A percentile compares a stretch with the other conserved stretches of the same genome.
Conservation (phyloP, 2,888 invertebrate genomes). For the Dryobota labecula region DNA sequence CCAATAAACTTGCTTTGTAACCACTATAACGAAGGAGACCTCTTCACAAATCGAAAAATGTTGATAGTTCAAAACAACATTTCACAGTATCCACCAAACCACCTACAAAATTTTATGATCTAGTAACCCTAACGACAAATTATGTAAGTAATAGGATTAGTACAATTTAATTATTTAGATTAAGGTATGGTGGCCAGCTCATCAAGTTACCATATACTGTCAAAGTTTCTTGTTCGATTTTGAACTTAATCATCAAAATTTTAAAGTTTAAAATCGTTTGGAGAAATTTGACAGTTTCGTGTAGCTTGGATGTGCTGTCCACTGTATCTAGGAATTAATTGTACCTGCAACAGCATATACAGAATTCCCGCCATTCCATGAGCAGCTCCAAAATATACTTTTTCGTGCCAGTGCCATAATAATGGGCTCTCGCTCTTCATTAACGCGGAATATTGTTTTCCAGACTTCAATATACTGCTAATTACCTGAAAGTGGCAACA, state of each 20-base stretch:
- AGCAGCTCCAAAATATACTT: slow-evolving; percentile 96
- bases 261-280: no score
- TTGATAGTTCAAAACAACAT: neutral
- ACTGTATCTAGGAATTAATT: neutral
- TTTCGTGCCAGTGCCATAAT: slow-evolving; percentile 96
- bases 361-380: slow-evolving; percentile 97
- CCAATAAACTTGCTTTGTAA: no score
- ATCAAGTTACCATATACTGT: no score
- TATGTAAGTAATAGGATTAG: no score
- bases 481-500: slow-evolving; percentile 90
- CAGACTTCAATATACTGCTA: slow-evolving; percentile 91
- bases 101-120: neutral
- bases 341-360: slow-evolving; percentile 94
- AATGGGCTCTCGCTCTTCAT: slow-evolving; percentile 92
- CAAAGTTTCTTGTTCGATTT: no score
- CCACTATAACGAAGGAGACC: no score
- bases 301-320: no score
- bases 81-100: neutral
- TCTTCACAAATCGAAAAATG: no score
- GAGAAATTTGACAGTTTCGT: no score
- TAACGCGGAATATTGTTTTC: slow-evolving; percentile 90
- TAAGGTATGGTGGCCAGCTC: no score
- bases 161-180: no score
- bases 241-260: no score
- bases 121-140: neutral